Evolutionary conservation across 2,113 vertebrate species (phyloP).

Genomic region (Salminus brasiliensis): DNA sequence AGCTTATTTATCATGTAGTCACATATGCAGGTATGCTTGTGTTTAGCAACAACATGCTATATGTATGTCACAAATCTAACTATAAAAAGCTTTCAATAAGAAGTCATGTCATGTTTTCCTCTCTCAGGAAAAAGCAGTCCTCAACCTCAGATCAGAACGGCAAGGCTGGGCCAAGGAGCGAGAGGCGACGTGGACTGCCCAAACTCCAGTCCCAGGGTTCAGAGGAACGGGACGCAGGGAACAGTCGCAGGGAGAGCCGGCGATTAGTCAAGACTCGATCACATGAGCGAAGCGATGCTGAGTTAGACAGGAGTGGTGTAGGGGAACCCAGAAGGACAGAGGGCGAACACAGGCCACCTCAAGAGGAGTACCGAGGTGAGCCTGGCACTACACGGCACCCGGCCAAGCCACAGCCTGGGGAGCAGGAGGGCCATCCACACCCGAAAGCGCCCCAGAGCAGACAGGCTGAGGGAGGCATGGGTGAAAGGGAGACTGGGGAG

Average conservation of each 20-base stretch:
- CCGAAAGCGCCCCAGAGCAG: constrained; percentile 78
- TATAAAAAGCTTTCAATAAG: too few relatives aligned
- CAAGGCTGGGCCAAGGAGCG: constrained; percentile 76
- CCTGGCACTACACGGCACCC: constrained; percentile 59
- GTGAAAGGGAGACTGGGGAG: constrained; percentile 70
- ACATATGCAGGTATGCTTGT: background rate
- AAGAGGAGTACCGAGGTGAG: constrained; percentile 64
- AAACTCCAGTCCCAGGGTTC: constrained; percentile 73
- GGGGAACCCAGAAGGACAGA: constrained; percentile 80
- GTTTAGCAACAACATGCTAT: background rate
- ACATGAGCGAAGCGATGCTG: constrained; percentile 84
- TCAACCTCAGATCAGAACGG: constrained; percentile 80
- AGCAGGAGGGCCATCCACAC: constrained; percentile 79
- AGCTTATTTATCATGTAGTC: background rate
- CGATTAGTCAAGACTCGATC: constrained; percentile 88
- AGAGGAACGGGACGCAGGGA: constrained; percentile 86
- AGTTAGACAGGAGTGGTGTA: constrained; percentile 69
- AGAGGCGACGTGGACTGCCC: constrained; percentile 77
- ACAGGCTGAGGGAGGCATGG: constrained; percentile 64
- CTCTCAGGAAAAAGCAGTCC: constrained; percentile 82
- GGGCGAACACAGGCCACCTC: constrained; percentile 69
- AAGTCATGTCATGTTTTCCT: background rate
- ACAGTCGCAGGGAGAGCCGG: constrained; percentile 82
- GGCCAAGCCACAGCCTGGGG: constrained; percentile 49
- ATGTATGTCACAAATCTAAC: background rate